Conservation (phyloP, 1,140 invertebrate genomes). For the Drosophila sucinea region DNA sequence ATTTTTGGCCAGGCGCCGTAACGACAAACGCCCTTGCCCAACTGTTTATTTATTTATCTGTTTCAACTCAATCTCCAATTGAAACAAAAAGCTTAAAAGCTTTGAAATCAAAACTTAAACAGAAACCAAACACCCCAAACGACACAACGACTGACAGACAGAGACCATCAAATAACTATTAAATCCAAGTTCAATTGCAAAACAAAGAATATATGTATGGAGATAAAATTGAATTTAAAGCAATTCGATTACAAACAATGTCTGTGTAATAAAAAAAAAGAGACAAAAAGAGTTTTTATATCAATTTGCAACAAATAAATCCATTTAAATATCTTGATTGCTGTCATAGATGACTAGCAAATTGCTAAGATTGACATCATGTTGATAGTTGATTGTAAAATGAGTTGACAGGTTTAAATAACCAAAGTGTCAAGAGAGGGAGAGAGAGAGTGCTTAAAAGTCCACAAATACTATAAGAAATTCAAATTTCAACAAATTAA, state of each 20-base stretch:
- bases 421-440: background rate
- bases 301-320: conserved; percentile 4
- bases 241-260: conserved; percentile 41
- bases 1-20: conserved; percentile 26
- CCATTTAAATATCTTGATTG: conserved; percentile 6
- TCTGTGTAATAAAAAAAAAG: conserved; percentile 16
- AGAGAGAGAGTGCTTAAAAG: background rate
- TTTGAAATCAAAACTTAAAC: conserved; percentile 65
- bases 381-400: background rate
- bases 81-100: conserved; percentile 64
- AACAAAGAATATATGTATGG: conserved; percentile 2
- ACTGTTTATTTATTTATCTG: conserved; percentile 77
- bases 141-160: conserved; percentile 6
- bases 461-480: background rate
- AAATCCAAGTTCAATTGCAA: conserved; percentile 56
- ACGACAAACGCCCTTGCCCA: conserved; percentile 53
- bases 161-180: conserved; percentile 50
- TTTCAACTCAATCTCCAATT: conserved; percentile 57
- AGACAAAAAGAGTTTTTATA: conserved; percentile 6
- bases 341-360: background rate
- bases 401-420: background rate
- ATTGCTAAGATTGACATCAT: conserved; percentile 7
- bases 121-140: conserved; percentile 34
- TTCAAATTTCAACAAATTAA: background rate
- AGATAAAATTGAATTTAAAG: conserved; percentile 49